Conservation (phyloP, 2,888 invertebrate species). For the Taphrorychus bicolor region DNA sequence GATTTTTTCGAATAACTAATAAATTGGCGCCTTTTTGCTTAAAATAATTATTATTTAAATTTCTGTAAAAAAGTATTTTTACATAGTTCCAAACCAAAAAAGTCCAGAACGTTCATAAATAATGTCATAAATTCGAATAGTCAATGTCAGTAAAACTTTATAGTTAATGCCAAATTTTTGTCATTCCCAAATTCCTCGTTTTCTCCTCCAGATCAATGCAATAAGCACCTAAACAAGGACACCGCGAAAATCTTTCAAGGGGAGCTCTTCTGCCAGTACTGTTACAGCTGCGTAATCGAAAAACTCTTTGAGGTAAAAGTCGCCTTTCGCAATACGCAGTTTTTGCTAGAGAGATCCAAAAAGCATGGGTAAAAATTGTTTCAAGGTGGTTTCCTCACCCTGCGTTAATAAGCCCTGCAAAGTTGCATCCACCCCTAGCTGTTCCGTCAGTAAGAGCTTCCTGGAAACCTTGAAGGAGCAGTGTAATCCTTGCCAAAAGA, state of each 20-base stretch:
- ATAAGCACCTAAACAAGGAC: slow-evolving; percentile 44
- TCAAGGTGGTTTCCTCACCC: slow-evolving; percentile 32
- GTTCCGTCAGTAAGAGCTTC: slow-evolving; percentile 31
- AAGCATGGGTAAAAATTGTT: slow-evolving; percentile 4
- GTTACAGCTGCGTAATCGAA: slow-evolving; percentile 42
- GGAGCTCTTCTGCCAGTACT: slow-evolving; percentile 47
- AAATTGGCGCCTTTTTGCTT: no score
- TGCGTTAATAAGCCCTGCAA: slow-evolving; percentile 40
- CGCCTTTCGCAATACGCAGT: background rate
- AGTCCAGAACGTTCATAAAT: no score
- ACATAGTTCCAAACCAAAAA: no score
- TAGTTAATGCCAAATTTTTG: no score
- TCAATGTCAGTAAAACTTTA: background rate
- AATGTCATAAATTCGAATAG: no score
- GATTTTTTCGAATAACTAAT: no score
- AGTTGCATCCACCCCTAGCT: slow-evolving; percentile 46
- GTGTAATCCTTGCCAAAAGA: slow-evolving; percentile 15
- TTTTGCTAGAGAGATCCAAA: background rate
- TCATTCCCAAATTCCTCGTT: background rate
- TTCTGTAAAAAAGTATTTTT: no score
- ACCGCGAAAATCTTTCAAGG: slow-evolving; percentile 50
- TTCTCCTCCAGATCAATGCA: slow-evolving; percentile 49
- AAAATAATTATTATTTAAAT: no score
- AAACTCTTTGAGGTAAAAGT: slow-evolving; percentile 38
- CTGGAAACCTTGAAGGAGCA: slow-evolving; percentile 14